Evolutionary conservation across 2,888 invertebrate genomes (phyloP), one percentile per base, ranked within the genome.

Genomic region (Melanostoma mellinum): DNA sequence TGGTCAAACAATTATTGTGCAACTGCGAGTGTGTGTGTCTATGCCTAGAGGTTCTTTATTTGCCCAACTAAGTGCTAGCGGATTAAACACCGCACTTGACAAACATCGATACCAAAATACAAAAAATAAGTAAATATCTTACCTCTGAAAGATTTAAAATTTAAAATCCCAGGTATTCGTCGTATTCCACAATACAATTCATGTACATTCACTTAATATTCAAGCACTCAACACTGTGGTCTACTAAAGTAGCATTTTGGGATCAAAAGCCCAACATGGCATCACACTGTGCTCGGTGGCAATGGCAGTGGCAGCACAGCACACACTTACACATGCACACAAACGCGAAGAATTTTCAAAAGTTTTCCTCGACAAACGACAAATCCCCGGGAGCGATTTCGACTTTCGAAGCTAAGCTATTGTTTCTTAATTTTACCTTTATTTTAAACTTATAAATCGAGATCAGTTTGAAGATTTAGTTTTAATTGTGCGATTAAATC

Each of bases 231-330:
- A 58, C 77, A 78, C 78, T 33, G 67, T 77, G 82, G 74, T 60
- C 84, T 79, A 84, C 84, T 84, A 71, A 71, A 75, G 84, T 84
- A 84, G 84, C 84, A 84, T 55, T 69, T 84, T 79, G 74, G 74
- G 78, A 84, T 84, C 84, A 84, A 79, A 79, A 84, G 84, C 84
- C 78, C 79, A 87, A 86, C 87, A 86, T 86, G 91, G 90, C 90
- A 90, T 90, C 91, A 91, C 89, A 90, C 91, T 91, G 91, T 88
- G 90, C 88, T 89, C 90, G 88, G 91, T 90, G 91, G 90, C 90
- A 90, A 90, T 90, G 90, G 89, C 90, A 90, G 90, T 90, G 90
- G 90, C 90, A 90, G 80, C 69, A 71, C 80, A 80, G 80, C 65
- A 75, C 58, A 69, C 68, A 77, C 69, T 68, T 44, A 79, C 73